These are phyloP conservation scores for Plumapathes pennacea DNA, from an alignment of 92 coral and sea anemone species.

Conservation along the genomic window DNA sequence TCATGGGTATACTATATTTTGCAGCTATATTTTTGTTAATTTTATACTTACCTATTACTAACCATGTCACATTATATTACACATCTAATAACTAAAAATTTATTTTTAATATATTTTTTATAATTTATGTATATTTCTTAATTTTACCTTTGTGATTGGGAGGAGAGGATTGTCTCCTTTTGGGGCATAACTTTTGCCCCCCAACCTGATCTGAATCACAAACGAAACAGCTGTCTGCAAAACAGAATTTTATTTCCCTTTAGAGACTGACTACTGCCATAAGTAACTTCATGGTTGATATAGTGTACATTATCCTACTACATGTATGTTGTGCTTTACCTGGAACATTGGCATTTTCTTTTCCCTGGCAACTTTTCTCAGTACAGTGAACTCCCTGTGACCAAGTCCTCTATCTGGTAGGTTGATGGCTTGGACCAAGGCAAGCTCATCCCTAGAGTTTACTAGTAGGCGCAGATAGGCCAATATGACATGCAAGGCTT, in stretches of 20 bases:
- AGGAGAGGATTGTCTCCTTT: constrained; percentile 59
- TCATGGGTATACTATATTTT: too few species aligned
- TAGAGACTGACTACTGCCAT: neutral
- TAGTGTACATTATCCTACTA: neutral
- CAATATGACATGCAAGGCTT: constrained; percentile 45
- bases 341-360: constrained; percentile 84
- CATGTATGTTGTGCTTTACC: too few species aligned
- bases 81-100: too few species aligned
- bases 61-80: too few species aligned
- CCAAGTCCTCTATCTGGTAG: constrained; percentile 68
- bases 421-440: constrained; percentile 70
- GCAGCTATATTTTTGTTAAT: too few species aligned
- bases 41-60: too few species aligned
- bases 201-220: constrained; percentile 68
- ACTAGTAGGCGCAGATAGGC: constrained; percentile 72
- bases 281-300: neutral
- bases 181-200: constrained; percentile 88
- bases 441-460: constrained; percentile 80
- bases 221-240: constrained; percentile 70
- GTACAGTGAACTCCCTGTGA: constrained; percentile 56
- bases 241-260: neutral
- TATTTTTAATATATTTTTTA: too few species aligned
- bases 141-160: constrained; percentile 72
- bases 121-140: neutral
- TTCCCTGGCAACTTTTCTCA: constrained; percentile 68